Conservation (phyloP, 2,797 vertebrate genomes). For the Cottoperca gobio region DNA sequence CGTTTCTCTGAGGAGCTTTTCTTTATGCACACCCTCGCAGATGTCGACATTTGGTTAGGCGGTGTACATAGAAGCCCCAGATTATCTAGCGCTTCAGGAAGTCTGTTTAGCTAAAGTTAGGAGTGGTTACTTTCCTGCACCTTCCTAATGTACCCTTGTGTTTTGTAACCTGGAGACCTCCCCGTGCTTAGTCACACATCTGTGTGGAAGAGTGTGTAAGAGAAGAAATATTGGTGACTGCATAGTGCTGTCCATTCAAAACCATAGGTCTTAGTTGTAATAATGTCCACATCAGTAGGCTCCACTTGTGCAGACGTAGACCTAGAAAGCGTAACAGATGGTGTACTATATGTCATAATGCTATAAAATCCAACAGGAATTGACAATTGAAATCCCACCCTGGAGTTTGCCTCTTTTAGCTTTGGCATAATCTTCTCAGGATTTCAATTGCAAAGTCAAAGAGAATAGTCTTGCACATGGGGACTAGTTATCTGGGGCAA, state of each 20-base stretch:
- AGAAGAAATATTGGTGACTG: slow-evolving; percentile 47
- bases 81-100: slow-evolving; percentile 81
- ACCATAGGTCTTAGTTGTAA: slow-evolving; percentile 50
- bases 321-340: slow-evolving; percentile 78
- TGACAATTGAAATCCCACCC: slow-evolving; percentile 83
- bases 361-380: slow-evolving; percentile 83
- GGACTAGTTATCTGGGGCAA: slow-evolving; percentile 86
- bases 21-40: slow-evolving; percentile 85
- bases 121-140: slow-evolving; percentile 78
- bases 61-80: slow-evolving; percentile 83
- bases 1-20: slow-evolving; percentile 82
- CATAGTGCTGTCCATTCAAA: slow-evolving; percentile 52
- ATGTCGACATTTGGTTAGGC: slow-evolving; percentile 87
- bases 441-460: slow-evolving; percentile 86
- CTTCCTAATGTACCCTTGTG: slow-evolving; percentile 57
- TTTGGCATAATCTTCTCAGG: slow-evolving; percentile 82
- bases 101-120: slow-evolving; percentile 82
- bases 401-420: slow-evolving; percentile 83
- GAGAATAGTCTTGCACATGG: slow-evolving; percentile 79
- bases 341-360: slow-evolving; percentile 82
- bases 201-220: slow-evolving; percentile 36
- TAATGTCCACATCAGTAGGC: slow-evolving; percentile 63
- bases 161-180: slow-evolving; percentile 61
- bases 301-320: slow-evolving; percentile 65
- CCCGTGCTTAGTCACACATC: slow-evolving; percentile 49